A percentile compares a stretch with the other conserved stretches of the same genome.
Conservation (phyloP, 53 echinoderm and acorn worm genomes). For the Paelopatides confundens region DNA sequence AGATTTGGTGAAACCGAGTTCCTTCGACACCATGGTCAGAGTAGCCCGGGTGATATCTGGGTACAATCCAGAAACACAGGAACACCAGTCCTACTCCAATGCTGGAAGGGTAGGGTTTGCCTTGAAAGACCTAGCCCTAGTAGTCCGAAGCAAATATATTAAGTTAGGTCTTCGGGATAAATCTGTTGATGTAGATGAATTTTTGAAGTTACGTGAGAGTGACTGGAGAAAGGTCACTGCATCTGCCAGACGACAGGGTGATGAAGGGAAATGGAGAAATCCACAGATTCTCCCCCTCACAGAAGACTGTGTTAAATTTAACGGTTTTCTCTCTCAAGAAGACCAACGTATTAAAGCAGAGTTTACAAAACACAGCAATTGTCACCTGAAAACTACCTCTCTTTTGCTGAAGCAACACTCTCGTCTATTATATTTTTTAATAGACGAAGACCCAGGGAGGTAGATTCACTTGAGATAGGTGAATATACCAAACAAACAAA, state of each 20-base stretch:
- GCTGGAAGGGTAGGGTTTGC: conserved; percentile 54
- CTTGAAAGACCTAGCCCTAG: conserved; percentile 21
- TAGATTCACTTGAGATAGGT: neutral
- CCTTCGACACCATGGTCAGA: conserved; percentile 14
- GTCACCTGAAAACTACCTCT: too few relatives aligned
- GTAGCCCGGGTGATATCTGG: conserved; percentile 46
- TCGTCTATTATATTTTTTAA: neutral
- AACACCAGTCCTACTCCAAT: conserved; percentile 27
- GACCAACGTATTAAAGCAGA: neutral
- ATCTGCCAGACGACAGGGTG: conserved; percentile 25
- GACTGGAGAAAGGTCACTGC: conserved; percentile 34
- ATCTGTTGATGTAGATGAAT: conserved; percentile 38
- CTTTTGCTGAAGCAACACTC: neutral
- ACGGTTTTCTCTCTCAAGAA: conserved; percentile 23
- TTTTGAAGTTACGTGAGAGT: conserved; percentile 21
- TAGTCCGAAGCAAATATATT: neutral
- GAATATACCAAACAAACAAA: neutral
- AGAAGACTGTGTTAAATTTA: conserved; percentile 62
- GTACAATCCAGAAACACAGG: conserved; percentile 1
- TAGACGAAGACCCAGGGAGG: neutral
- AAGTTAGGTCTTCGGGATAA: too few relatives aligned
- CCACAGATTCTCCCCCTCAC: conserved; percentile 65
- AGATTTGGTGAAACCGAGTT: conserved; percentile 36
- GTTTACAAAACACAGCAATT: neutral
- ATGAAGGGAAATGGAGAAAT: conserved; percentile 45